Conservation (phyloP, 2,888 invertebrate species). For the Pristionchus japonicus region DNA sequence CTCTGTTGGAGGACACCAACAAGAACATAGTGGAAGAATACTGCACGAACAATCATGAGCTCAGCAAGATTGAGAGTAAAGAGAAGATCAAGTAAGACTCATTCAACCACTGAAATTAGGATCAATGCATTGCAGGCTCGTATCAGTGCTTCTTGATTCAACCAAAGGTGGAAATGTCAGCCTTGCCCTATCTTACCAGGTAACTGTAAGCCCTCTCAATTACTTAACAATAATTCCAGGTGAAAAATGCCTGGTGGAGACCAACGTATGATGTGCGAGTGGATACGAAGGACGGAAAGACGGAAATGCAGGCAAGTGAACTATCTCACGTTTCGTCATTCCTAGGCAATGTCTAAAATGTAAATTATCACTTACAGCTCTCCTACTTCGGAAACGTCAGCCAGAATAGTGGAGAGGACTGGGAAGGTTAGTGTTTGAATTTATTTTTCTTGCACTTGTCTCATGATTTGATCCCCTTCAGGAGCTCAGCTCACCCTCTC, state of each 20-base stretch:
- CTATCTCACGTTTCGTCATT: not conserved
- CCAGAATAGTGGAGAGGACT: constrained; percentile 76
- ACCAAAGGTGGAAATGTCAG: not conserved
- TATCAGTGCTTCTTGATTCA: not conserved
- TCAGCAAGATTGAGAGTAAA: constrained; percentile 11
- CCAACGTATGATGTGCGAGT: constrained; percentile 71
- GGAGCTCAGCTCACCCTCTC: constrained; percentile 58
- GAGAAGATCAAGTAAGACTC: not conserved
- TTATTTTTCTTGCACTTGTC: not conserved
- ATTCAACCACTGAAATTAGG: not conserved
- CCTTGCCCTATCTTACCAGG: constrained; percentile 4
- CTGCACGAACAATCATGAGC: constrained; percentile 46
- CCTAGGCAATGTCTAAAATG: not conserved
- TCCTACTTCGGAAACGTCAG: constrained; percentile 74
- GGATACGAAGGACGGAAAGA: constrained; percentile 51
- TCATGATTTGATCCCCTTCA: not conserved
- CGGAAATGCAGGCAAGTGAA: not conserved
- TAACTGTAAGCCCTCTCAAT: not conserved
- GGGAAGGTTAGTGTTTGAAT: constrained; percentile 60
- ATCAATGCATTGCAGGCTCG: not conserved
- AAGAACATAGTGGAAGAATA: constrained; percentile 43
- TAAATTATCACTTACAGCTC: no score
- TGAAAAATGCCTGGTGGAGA: constrained; percentile 60
- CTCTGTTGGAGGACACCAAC: not conserved
- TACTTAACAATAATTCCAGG: not conserved